Percentiles rank a stretch among this genome's conserved stretches.
phyloP scores from a whole-genome alignment of 2,113 vertebrate genomes.

The Rhineura floridana region DNA sequence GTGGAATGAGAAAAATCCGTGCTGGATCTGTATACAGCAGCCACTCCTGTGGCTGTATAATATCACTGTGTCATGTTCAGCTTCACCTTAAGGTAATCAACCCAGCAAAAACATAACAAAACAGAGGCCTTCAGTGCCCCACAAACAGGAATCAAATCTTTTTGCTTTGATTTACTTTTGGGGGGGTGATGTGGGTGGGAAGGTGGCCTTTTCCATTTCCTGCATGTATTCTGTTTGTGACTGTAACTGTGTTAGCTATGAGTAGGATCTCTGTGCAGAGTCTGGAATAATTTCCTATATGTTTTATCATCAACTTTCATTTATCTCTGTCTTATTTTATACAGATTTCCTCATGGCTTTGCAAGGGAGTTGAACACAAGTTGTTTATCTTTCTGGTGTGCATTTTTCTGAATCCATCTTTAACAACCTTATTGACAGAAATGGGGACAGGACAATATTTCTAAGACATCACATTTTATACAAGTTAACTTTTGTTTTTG shows the following conservation, averaged over 20 bases:
- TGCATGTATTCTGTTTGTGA: constrained; percentile 24
- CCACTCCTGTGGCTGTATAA: too few relatives aligned
- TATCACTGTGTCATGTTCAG: not conserved
- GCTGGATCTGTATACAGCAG: too few relatives aligned
- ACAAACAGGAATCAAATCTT: not conserved
- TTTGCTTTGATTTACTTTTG: not conserved
- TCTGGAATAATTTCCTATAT: constrained; percentile 35
- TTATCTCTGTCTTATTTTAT: constrained; percentile 62
- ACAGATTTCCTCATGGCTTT: constrained; percentile 37
- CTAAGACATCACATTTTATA: not conserved
- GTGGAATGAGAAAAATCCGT: too few relatives aligned
- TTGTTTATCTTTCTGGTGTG: constrained; percentile 25
- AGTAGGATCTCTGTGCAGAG: constrained; percentile 19
- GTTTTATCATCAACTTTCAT: constrained; percentile 36
- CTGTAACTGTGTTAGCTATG: constrained; percentile 19
- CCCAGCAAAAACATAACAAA: not conserved
- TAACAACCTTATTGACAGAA: not conserved
- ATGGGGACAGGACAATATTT: rapidly evolving
- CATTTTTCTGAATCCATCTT: constrained; percentile 15
- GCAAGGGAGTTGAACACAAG: constrained; percentile 26
- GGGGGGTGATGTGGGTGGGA: not conserved
- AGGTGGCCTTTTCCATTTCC: not conserved
- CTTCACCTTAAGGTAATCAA: not conserved
- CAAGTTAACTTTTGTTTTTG: not conserved
- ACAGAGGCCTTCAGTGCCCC: not conserved